Percentiles rank a stretch among this genome's conserved stretches.
These are phyloP conservation scores for Pogonomyrmex barbatus DNA, from an alignment of 1,140 invertebrate genomes.

Conservation along the genomic window DNA sequence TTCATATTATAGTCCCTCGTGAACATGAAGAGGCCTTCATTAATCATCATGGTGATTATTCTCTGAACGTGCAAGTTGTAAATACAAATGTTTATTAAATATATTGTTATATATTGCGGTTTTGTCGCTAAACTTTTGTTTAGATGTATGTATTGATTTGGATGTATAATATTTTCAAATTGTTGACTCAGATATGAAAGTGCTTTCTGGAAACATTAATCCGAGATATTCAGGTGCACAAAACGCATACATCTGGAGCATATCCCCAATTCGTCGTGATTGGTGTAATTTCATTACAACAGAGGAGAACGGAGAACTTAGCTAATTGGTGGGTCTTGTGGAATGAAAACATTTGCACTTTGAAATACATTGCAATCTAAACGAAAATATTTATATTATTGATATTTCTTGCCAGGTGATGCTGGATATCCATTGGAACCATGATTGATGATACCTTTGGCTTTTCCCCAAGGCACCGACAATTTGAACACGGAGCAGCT, in stretches of 20 bases:
- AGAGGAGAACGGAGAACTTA: conserved; percentile 8
- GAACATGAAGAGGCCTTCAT: background rate
- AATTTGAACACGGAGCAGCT: background rate
- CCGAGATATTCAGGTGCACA: conserved; percentile 16
- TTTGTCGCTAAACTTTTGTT: background rate
- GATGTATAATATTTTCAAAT: conserved; percentile 10
- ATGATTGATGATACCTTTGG: conserved; percentile 1
- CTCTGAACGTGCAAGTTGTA: conserved; percentile 7
- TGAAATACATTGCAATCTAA: background rate
- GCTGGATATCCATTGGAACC: conserved; percentile 23
- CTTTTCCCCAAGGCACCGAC: conserved; percentile 5
- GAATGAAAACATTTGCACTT: background rate
- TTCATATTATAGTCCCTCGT: background rate
- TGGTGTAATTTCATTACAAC: conserved; percentile 11
- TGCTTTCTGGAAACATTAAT: background rate
- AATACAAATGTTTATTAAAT: background rate
- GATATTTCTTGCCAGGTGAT: conserved; percentile 1
- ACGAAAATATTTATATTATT: conserved; percentile 12
- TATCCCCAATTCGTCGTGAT: background rate
- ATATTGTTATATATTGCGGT: background rate
- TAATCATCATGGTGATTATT: conserved; percentile 4
- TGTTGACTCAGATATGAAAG: conserved; percentile 18
- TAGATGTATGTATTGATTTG: background rate
- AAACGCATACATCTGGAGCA: conserved; percentile 8
- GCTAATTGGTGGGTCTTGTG: background rate